Conservation (phyloP, 2,797 vertebrate genomes). For the Oceanodroma leucorhoa region DNA sequence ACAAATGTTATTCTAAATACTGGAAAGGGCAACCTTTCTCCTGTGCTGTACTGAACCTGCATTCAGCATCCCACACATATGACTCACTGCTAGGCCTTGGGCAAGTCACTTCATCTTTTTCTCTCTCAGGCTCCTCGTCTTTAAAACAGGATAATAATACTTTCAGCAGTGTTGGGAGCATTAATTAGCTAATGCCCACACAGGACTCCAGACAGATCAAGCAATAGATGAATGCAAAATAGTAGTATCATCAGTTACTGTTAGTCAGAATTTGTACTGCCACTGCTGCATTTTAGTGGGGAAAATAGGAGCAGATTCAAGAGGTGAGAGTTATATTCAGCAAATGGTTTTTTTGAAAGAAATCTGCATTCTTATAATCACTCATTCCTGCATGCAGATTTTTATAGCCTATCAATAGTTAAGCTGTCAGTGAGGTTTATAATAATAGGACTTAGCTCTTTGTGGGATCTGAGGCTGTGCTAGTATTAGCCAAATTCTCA, state of each 20-base stretch:
- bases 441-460: background rate
- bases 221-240: conserved; percentile 17
- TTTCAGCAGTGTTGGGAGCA: background rate
- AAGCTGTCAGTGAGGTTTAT: background rate
- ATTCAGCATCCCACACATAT: conserved; percentile 38
- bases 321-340: background rate
- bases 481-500: background rate
- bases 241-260: conserved; percentile 38
- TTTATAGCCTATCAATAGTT: conserved; percentile 20
- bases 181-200: conserved; percentile 58
- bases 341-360: background rate
- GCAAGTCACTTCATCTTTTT: conserved; percentile 47
- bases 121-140: conserved; percentile 15
- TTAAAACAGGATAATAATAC: conserved; percentile 41
- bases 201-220: conserved; percentile 46
- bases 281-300: background rate
- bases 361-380: background rate
- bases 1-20: conserved; percentile 6
- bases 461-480: background rate
- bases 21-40: conserved; percentile 19
- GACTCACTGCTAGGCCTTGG: conserved; percentile 46
- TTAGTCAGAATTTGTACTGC: conserved; percentile 60
- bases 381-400: background rate
- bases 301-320: background rate
- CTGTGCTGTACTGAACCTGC: conserved; percentile 6